Conservation (phyloP, 2,113 vertebrate species). For the Brachyhypopomus gauderio region DNA sequence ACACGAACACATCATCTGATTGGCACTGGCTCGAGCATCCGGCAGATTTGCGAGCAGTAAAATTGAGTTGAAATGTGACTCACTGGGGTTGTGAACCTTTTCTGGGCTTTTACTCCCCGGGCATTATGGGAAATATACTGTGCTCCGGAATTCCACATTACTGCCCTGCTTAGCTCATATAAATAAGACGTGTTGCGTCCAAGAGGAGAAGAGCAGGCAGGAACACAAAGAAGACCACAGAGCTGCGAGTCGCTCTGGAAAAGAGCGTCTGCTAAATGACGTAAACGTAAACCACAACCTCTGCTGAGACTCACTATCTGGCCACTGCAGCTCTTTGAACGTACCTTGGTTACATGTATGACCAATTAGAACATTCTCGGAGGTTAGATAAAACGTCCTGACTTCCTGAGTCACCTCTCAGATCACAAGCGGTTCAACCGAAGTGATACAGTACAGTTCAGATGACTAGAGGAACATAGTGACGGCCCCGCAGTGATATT, state of each 20-base stretch:
- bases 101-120: conserved; percentile 15
- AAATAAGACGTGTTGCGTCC: not conserved
- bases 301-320: not conserved
- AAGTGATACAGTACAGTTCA: not conserved
- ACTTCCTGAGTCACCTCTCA: conserved; percentile 11
- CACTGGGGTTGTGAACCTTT: conserved; percentile 24
- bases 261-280: too few relatives aligned
- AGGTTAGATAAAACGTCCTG: not conserved
- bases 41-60: conserved; percentile 39
- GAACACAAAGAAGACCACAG: not conserved
- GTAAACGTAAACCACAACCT: too few relatives aligned
- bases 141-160: conserved; percentile 22
- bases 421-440: not conserved
- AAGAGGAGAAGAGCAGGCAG: not conserved
- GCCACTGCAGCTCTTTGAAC: conserved; percentile 4
- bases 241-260: too few relatives aligned
- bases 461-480: conserved; percentile 28
- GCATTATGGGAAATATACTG: conserved; percentile 42
- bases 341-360: not conserved
- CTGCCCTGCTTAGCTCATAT: conserved; percentile 4
- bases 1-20: not conserved
- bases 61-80: conserved; percentile 51
- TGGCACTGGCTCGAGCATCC: conserved; percentile 21
- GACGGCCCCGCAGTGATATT: conserved; percentile 50
- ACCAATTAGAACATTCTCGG: conserved; percentile 1